Percentiles rank a stretch among this genome's conserved stretches.
Conservation (phyloP, 2,797 vertebrate species). For the Borostomias antarcticus region DNA sequence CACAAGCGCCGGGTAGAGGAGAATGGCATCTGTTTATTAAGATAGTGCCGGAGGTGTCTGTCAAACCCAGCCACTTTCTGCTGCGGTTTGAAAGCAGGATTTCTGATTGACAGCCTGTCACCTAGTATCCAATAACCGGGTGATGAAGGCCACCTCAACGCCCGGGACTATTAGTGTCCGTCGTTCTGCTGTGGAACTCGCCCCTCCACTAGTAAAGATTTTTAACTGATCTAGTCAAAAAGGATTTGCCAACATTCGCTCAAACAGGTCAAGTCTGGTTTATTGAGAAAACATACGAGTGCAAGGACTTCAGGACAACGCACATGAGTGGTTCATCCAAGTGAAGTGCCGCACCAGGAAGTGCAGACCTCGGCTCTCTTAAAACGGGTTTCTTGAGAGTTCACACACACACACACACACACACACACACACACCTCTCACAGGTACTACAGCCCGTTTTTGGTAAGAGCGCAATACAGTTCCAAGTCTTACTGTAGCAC, state of each 20-base stretch:
- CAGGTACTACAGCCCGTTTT: neutral
- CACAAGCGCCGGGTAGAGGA: slow-evolving; percentile 11
- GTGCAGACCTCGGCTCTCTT: too few species aligned
- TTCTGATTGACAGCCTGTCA: slow-evolving; percentile 12
- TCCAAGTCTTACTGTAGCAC: neutral
- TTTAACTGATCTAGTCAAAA: too few species aligned
- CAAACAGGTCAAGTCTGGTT: too few species aligned
- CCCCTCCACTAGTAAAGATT: too few species aligned
- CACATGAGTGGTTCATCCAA: too few species aligned
- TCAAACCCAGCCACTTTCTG: slow-evolving; percentile 38
- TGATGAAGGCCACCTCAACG: slow-evolving; percentile 1
- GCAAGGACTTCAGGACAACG: too few species aligned
- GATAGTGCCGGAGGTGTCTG: slow-evolving; percentile 24
- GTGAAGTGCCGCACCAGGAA: too few species aligned
- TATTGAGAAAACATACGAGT: too few species aligned
- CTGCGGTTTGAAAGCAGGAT: slow-evolving; percentile 41
- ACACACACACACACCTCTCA: neutral
- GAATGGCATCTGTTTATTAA: slow-evolving; percentile 39
- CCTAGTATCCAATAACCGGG: slow-evolving; percentile 14
- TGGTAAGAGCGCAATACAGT: neutral
- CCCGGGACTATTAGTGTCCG: too few species aligned
- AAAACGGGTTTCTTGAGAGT: too few species aligned
- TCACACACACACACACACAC: neutral
- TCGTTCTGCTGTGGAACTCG: too few species aligned
- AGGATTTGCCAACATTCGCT: too few species aligned